phyloP scores from a whole-genome alignment of 2,888 invertebrate species.

The Nycteola revayana region DNA sequence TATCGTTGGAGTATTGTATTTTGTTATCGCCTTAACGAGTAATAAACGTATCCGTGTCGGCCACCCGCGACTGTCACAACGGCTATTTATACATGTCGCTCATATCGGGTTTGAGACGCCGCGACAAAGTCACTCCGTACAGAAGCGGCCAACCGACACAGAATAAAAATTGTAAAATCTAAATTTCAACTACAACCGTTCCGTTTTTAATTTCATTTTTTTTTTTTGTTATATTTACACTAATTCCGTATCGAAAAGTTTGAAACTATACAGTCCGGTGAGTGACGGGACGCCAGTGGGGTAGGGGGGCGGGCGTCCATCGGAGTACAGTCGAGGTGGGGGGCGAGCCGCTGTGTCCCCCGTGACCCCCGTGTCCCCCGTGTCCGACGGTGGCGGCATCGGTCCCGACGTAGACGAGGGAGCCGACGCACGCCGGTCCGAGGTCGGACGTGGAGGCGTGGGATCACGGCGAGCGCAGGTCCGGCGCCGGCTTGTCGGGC shows the following conservation, averaged over 20 bases:
- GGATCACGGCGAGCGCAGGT: constrained; percentile 65
- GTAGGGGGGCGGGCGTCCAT: constrained; percentile 74
- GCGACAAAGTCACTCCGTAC: constrained; percentile 48
- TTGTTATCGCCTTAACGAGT: constrained; percentile 57
- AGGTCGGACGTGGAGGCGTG: constrained; percentile 16
- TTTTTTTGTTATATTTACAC: constrained; percentile 55
- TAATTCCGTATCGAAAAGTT: constrained; percentile 34
- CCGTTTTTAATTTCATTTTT: constrained; percentile 36
- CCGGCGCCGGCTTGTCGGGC: constrained; percentile 70
- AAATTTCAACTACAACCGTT: constrained; percentile 57
- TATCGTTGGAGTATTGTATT: constrained; percentile 72
- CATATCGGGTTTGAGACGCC: constrained; percentile 45
- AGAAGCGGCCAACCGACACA: constrained; percentile 41
- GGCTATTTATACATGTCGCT: constrained; percentile 1
- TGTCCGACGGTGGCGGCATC: neutral
- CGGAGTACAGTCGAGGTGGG: constrained; percentile 44
- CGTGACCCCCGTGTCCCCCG: neutral
- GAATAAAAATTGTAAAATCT: constrained; percentile 42
- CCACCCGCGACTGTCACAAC: constrained; percentile 32
- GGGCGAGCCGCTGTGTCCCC: constrained; percentile 3
- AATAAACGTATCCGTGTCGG: constrained; percentile 45
- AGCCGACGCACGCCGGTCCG: constrained; percentile 4
- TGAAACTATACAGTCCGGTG: constrained; percentile 58
- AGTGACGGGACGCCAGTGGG: constrained; percentile 73
- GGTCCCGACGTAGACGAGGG: constrained; percentile 16